phyloP scores from a whole-genome alignment of 1,140 invertebrate genomes.

The Plodia interpunctella region DNA sequence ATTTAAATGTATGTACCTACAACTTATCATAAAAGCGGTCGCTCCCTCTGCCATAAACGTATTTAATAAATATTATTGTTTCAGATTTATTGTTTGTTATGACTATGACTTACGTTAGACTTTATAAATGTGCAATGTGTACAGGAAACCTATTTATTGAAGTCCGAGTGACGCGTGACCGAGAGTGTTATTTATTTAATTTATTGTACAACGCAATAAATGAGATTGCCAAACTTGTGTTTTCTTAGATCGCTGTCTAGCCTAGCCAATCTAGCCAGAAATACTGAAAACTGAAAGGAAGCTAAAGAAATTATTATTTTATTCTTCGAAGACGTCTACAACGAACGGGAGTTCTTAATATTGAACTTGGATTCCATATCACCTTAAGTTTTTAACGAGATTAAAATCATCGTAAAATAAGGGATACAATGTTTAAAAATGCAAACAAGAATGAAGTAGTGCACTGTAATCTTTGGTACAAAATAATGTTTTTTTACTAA shows the following conservation, averaged over 20 bases:
- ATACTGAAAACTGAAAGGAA: no score
- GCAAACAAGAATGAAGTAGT: no score
- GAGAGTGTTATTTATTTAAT: slow-evolving; percentile 45
- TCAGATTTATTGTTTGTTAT: neutral
- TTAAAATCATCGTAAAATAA: no score
- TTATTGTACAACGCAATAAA: slow-evolving; percentile 39
- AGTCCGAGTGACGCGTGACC: slow-evolving; percentile 35
- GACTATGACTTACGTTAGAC: neutral
- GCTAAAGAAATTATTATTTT: no score
- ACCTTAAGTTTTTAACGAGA: no score
- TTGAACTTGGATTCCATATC: no score
- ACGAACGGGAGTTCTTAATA: no score
- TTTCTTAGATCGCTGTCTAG: neutral
- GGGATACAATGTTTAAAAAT: no score
- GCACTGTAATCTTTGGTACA: no score
- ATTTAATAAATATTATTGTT: neutral
- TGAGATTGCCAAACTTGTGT: slow-evolving; percentile 14
- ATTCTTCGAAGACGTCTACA: no score
- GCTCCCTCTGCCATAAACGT: neutral
- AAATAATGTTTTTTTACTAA: no score
- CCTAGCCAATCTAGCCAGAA: no score
- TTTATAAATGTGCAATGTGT: slow-evolving; percentile 24
- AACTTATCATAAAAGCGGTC: neutral
- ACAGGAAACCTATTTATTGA: slow-evolving; percentile 46
- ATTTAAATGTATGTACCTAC: neutral